A percentile compares a stretch with the other conserved stretches of the same genome.
phyloP scores from a whole-genome alignment of 2,113 vertebrate genomes.

The Paralichthys olivaceus region DNA sequence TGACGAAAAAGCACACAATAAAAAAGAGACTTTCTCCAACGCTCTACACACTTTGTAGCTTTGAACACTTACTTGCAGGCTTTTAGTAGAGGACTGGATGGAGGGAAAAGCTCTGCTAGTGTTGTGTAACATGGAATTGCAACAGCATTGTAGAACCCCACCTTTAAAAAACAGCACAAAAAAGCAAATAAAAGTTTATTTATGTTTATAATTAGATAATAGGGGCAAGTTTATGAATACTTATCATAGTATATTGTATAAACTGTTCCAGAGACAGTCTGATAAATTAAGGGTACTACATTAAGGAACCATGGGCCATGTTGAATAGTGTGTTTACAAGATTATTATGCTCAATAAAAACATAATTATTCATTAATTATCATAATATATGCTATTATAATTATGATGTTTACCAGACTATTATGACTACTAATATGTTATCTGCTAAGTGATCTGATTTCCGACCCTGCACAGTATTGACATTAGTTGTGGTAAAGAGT shows the following conservation, averaged over 20 bases:
- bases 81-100: slow-evolving; percentile 87
- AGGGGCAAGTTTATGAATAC: background rate
- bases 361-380: too few species aligned
- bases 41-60: background rate
- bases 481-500: too few species aligned
- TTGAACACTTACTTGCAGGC: slow-evolving; percentile 89
- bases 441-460: too few species aligned
- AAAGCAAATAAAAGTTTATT: background rate
- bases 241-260: background rate
- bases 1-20: background rate
- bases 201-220: background rate
- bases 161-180: slow-evolving; percentile 74
- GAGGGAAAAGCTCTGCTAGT: slow-evolving; percentile 91
- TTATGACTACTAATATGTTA: too few species aligned
- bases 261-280: background rate
- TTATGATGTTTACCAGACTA: too few species aligned
- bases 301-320: too few species aligned
- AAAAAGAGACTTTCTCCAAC: background rate
- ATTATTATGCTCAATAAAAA: too few species aligned
- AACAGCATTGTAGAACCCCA: slow-evolving; percentile 97
- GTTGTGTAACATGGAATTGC: slow-evolving; percentile 97
- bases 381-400: too few species aligned
- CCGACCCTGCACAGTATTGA: too few species aligned
- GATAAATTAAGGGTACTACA: too few species aligned
- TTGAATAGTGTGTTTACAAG: too few species aligned